Evolutionary conservation across 2,113 vertebrate genomes (phyloP).

Genomic region (Pungitius pungitius): DNA sequence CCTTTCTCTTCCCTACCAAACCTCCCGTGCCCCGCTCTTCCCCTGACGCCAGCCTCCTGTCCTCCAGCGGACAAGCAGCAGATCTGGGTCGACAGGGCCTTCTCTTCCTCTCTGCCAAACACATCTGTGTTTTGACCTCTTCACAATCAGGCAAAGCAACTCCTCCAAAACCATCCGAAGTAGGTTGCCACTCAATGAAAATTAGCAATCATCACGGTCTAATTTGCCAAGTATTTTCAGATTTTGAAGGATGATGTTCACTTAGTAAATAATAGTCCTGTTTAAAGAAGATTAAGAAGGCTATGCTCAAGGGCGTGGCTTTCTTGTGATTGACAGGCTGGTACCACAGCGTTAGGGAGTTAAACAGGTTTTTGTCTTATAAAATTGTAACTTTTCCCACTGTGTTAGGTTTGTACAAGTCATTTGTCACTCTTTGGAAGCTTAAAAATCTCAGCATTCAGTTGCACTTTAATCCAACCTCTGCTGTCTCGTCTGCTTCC

Average conservation of each 20-base stretch:
- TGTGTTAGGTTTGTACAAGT: neutral
- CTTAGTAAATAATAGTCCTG: neutral
- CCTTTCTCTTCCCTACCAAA: no score
- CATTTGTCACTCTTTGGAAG: neutral
- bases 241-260: neutral
- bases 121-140: neutral
- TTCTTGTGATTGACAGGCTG: neutral
- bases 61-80: neutral
- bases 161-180: neutral
- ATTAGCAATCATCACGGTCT: neutral
- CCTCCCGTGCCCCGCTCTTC: neutral
- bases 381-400: neutral
- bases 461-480: neutral
- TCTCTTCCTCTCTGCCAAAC: neutral
- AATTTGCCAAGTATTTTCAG: neutral
- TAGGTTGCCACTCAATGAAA: neutral
- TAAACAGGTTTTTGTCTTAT: neutral
- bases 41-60: neutral
- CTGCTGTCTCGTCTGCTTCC: neutral
- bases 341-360: neutral
- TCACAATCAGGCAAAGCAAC: neutral
- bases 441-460: neutral
- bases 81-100: neutral
- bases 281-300: neutral
- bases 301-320: neutral